These are phyloP conservation scores for Ceyx cyanopectus DNA, from an alignment of 2,113 vertebrate genomes.

Conservation along the genomic window DNA sequence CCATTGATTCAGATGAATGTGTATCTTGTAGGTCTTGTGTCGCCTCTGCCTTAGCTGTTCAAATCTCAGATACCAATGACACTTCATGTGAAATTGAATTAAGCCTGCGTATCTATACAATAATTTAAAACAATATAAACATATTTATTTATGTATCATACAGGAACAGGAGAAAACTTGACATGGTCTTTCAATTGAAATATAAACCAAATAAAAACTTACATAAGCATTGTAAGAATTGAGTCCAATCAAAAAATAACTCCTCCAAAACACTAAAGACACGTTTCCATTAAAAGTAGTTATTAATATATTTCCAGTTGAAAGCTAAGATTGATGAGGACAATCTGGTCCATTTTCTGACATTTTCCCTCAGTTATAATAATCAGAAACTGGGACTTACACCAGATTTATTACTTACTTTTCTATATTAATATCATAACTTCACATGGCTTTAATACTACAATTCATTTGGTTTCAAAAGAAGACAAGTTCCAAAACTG, in stretches of 20 bases:
- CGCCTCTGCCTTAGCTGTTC: neutral
- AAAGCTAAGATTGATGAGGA: neutral
- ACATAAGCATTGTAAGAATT: accelerated
- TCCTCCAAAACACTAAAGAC: accelerated
- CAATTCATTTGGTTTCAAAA: neutral
- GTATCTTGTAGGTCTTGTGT: neutral
- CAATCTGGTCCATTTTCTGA: neutral
- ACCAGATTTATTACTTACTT: neutral
- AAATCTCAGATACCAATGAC: neutral
- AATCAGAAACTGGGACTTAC: neutral
- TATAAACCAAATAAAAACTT: neutral
- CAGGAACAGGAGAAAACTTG: neutral
- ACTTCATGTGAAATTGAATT: neutral
- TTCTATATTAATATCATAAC: neutral
- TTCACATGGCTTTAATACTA: neutral
- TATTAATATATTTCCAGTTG: neutral
- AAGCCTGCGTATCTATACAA: neutral
- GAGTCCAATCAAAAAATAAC: neutral
- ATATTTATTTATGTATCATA: neutral
- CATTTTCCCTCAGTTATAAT: neutral
- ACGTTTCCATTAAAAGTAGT: neutral
- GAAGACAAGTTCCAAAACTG: neutral
- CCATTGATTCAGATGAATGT: neutral
- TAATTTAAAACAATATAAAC: neutral
- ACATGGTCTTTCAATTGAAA: neutral